A percentile compares a stretch with the other conserved stretches of the same genome.
phyloP scores from a whole-genome alignment of 2,888 invertebrate genomes.

The Beris chalybata region DNA sequence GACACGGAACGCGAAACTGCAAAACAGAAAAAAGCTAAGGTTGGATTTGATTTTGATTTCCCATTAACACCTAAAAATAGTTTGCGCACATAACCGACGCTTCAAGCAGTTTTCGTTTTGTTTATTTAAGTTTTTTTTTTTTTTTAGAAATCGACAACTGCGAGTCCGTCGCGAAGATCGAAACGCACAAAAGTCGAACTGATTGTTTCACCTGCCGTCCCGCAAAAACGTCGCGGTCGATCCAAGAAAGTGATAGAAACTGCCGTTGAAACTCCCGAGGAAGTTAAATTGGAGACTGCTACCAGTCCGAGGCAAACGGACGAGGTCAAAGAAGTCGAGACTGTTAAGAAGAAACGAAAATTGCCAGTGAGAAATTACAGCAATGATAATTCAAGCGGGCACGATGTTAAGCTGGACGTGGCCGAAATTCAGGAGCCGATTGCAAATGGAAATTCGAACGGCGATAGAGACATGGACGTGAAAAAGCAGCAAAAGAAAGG shows the following conservation, averaged over 20 bases:
- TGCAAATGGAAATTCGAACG: conserved; percentile 16
- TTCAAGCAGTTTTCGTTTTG: neutral
- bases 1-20: neutral
- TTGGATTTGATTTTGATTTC: neutral
- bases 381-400: no score
- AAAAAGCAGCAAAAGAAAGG: conserved; percentile 45
- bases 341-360: conserved; percentile 14
- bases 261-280: conserved; percentile 6
- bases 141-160: conserved; percentile 43
- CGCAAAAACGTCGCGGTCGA: conserved; percentile 43
- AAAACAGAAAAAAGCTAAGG: neutral
- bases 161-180: conserved; percentile 44
- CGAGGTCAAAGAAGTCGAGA: neutral
- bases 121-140: conserved; percentile 17
- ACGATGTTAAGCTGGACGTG: no score
- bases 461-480: conserved; percentile 38
- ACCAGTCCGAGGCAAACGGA: neutral
- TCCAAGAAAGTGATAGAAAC: conserved; percentile 41
- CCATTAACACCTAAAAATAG: neutral
- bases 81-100: neutral
- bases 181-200: conserved; percentile 44
- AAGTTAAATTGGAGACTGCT: conserved; percentile 2
- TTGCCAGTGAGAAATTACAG: conserved; percentile 40
- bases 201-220: conserved; percentile 3
- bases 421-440: no score